Evolutionary conservation across 2,113 vertebrate genomes (phyloP).

Genomic region (Martes martes): DNA sequence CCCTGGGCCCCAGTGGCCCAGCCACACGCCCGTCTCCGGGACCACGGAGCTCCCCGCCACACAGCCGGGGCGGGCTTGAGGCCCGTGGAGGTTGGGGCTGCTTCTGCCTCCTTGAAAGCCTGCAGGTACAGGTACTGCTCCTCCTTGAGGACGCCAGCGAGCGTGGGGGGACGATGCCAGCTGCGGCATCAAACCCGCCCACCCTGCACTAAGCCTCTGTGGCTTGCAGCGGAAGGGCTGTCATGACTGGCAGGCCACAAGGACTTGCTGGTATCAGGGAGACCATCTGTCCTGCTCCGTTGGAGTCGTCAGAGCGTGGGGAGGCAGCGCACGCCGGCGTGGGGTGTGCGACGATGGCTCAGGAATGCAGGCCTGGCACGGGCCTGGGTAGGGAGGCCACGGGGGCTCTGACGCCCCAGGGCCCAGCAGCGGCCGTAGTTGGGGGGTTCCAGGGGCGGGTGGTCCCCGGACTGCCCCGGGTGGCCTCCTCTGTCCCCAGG

Average conservation of each 20-base stretch:
- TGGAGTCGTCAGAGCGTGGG: not conserved
- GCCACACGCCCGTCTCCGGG: not conserved
- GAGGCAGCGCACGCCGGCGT: not conserved
- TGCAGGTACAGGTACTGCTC: not conserved
- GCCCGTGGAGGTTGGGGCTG: not conserved
- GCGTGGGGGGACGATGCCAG: not conserved
- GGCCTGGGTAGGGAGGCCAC: not conserved
- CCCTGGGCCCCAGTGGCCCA: not conserved
- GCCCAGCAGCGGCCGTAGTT: not conserved
- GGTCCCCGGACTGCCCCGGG: not conserved
- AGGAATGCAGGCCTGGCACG: not conserved
- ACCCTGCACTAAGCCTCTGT: conserved; percentile 68
- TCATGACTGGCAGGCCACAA: not conserved
- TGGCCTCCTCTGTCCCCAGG: not conserved
- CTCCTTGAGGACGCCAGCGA: not conserved
- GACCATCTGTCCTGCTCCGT: not conserved
- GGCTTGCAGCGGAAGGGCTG: conserved; percentile 29
- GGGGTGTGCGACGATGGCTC: fast-evolving
- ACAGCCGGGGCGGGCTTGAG: not conserved
- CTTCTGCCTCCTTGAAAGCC: conserved; percentile 37
- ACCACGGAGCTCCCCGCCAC: not conserved
- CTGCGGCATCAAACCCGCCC: not conserved
- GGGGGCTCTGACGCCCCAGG: not conserved
- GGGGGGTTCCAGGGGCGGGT: fast-evolving
- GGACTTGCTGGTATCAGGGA: not conserved